phyloP scores from a whole-genome alignment of 2,888 invertebrate genomes.

The Therioaphis trifolii region DNA sequence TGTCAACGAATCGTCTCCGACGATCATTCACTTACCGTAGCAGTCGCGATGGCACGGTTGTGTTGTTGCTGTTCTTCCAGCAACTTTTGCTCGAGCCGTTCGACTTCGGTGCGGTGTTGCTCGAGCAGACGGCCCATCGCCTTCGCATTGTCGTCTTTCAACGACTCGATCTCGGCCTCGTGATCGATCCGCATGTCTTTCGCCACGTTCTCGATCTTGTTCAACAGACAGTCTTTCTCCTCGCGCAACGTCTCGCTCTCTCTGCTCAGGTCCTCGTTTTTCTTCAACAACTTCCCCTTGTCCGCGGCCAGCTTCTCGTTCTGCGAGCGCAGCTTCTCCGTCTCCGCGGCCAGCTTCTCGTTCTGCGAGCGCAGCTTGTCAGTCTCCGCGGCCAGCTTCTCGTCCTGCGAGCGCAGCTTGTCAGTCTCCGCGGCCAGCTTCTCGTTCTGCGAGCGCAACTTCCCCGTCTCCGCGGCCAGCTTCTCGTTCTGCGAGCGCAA shows the following conservation, averaged over 20 bases:
- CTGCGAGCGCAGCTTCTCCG: no score
- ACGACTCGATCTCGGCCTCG: not conserved
- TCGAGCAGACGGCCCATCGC: not conserved
- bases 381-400: no score
- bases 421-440: not conserved
- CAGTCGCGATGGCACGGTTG: not conserved
- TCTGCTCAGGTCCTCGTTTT: no score
- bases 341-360: no score
- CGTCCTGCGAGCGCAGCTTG: not conserved
- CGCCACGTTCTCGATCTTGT: not conserved
- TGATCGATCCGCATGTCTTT: not conserved
- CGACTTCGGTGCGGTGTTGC: not conserved
- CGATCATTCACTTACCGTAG: not conserved
- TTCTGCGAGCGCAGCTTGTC: no score
- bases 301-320: no score
- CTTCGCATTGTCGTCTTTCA: not conserved
- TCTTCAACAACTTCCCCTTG: no score
- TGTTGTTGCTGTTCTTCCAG: not conserved
- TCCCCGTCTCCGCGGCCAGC: no score
- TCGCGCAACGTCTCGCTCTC: no score
- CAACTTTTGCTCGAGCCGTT: not conserved
- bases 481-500: not conserved
- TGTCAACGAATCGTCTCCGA: no score
- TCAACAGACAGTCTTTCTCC: no score
- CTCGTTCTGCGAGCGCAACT: no score